These are phyloP conservation scores for Anadara kagoshimensis DNA, from an alignment of 1,140 invertebrate genomes.

Conservation along the genomic window DNA sequence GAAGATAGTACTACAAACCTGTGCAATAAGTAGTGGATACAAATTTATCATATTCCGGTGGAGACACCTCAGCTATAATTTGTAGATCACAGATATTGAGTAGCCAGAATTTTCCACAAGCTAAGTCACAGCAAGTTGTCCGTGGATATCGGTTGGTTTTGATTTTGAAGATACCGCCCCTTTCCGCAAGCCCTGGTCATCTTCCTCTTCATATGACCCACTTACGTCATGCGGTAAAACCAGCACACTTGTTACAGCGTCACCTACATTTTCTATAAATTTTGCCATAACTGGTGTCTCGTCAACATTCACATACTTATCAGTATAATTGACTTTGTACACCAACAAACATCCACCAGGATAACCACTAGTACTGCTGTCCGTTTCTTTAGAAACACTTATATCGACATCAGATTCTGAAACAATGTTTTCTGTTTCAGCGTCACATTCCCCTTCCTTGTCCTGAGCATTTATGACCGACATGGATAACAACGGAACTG, in stretches of 20 bases:
- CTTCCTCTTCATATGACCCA: constrained; percentile 58
- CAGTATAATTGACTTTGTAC: constrained; percentile 65
- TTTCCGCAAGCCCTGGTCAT: constrained; percentile 27
- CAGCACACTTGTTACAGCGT: constrained; percentile 53
- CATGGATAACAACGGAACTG: not conserved
- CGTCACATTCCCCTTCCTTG: constrained; percentile 17
- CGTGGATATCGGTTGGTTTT: constrained; percentile 43
- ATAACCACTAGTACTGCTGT: not conserved
- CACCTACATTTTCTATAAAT: constrained; percentile 41
- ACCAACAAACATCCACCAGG: constrained; percentile 69
- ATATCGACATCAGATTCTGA: not conserved
- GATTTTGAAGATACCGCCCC: constrained; percentile 22
- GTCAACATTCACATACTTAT: constrained; percentile 61
- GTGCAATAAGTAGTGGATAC: constrained; percentile 71
- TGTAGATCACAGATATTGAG: constrained; percentile 64
- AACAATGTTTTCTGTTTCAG: not conserved
- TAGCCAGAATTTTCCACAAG: constrained; percentile 64
- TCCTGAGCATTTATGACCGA: no score
- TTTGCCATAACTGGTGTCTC: constrained; percentile 59
- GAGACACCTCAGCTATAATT: constrained; percentile 59
- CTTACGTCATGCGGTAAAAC: constrained; percentile 64
- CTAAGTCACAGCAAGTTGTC: constrained; percentile 65
- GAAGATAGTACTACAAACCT: constrained; percentile 52
- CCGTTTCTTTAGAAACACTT: not conserved
- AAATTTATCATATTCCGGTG: constrained; percentile 64